These are phyloP conservation scores for Tachycineta bicolor DNA, from an alignment of 2,113 vertebrate species.

Conservation along the genomic window DNA sequence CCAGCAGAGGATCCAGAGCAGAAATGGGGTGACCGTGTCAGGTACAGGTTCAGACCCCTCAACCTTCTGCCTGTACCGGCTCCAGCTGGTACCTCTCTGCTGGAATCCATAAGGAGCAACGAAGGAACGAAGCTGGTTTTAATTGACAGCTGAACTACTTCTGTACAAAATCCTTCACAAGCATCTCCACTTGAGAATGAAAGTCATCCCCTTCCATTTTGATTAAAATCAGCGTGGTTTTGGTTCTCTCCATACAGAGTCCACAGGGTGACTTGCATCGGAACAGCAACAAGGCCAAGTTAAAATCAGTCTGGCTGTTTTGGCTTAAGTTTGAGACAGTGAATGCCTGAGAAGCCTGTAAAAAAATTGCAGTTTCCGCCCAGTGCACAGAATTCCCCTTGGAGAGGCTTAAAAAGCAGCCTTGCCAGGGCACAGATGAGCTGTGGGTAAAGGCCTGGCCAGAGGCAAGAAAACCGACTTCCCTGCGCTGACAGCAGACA, in stretches of 20 bases:
- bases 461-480: accelerated
- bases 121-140: background rate
- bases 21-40: accelerated
- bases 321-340: background rate
- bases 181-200: background rate
- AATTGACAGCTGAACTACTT: background rate
- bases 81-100: background rate
- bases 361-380: background rate
- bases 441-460: background rate
- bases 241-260: background rate
- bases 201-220: background rate
- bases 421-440: background rate
- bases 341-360: background rate
- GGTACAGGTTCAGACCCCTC: background rate
- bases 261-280: background rate
- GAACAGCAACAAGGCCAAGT: background rate
- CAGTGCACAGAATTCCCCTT: background rate
- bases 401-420: background rate
- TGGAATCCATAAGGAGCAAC: background rate
- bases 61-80: accelerated
- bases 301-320: background rate
- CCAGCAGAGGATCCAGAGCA: background rate
- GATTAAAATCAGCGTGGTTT: background rate
- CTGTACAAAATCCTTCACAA: background rate
- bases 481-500: background rate